Evolutionary conservation across 2,888 invertebrate genomes (phyloP), one percentile per base, ranked within the genome.

Genomic region (Pegoplata infirma): DNA sequence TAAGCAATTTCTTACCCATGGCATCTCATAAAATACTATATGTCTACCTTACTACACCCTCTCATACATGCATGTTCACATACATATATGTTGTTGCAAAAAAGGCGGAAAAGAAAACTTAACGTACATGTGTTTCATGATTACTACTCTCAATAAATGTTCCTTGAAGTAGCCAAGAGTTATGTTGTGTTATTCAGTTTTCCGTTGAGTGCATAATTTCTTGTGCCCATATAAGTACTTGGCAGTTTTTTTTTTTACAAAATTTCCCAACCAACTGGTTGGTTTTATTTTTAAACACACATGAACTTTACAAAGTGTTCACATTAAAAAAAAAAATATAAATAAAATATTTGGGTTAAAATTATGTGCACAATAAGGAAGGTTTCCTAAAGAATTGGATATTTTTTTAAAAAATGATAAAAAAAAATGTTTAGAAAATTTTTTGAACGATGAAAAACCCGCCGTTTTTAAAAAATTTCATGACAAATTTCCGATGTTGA

Each of bases 71-170:
- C 44, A n/a, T 25, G 21, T n/a, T n/a, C n/a, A n/a, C n/a, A n/a
- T n/a, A n/a, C n/a, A 55, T 56, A 55, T 58, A 58, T 55, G 12
- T n/a, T n/a, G n/a, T n/a, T 40, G 12, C n/a, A 25, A 25, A 25
- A n/a, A 46, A 53, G 44, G 23, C 21, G 10, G 14, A 36, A 66
- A 59, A 59, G 28, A 14, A n/a, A 10, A 17, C 19, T 7, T 55
- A 75, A 25, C 25, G 17, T 53, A 32, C 44, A 53, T 73, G 32
- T 25, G 16, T 56, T 63, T 44, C 61, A 61, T 72, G 66, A 75
- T 75, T 67, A 72, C n/a, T n/a, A n/a, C 67, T 75, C 67, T 63
- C 75, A 79, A 79, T 79, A 79, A 79, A 71, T 75, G 75, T 71
- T 79, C 71, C 66, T 72, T 71, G 55, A 79, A 75, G 75, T 75